Evolutionary conservation across 92 coral and sea anemone species (phyloP), one percentile per base, ranked within the genome.

Genomic region (Paramuricea clavata): DNA sequence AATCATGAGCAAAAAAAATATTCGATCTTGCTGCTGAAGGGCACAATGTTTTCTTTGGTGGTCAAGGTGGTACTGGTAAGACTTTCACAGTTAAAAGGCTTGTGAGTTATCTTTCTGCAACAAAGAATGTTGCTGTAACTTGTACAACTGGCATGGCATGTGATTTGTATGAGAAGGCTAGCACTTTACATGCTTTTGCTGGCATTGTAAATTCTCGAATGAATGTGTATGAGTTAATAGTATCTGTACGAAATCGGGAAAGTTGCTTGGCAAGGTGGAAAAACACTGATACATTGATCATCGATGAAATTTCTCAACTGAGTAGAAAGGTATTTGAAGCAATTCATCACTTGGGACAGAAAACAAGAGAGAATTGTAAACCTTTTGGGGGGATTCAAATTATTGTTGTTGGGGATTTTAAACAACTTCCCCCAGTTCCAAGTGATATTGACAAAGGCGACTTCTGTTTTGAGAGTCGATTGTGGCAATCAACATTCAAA

Each of bases 241-340:
- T 42, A 27, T 76, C 81, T 76, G 42, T 76, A 17, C 34, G 26
- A 19, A 47, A 65, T 49, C 52, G 81, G 47, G 81, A 76, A 76
- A 49, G 21, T 54, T 76, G 81, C 15, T 26, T 60, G 19, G 52
- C 81, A 49, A 49, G 89, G 68, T 90, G 93, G 92, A 22, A 64
- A 50, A 75, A 78, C 4, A 91, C 93, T 0, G 90, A 87, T n/a
- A 86, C 87, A 0, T 76, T 93, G 31, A 70, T 90, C 49, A 76
- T 93, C 15, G 88, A 93, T 47, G 95, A 93, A 36, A 81, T 87
- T 16, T 90, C 93, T 2, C 91, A 89, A 83, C 27, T 90, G 83
- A 90, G 90, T 56, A 27, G 85, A 26, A 71, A 73, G 41, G 87
- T 62, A 19, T 87, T 87, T 49, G 88, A 92, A 42, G 12, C 56